phyloP scores from a whole-genome alignment of 2,888 invertebrate genomes.

The Melieria omissa region DNA sequence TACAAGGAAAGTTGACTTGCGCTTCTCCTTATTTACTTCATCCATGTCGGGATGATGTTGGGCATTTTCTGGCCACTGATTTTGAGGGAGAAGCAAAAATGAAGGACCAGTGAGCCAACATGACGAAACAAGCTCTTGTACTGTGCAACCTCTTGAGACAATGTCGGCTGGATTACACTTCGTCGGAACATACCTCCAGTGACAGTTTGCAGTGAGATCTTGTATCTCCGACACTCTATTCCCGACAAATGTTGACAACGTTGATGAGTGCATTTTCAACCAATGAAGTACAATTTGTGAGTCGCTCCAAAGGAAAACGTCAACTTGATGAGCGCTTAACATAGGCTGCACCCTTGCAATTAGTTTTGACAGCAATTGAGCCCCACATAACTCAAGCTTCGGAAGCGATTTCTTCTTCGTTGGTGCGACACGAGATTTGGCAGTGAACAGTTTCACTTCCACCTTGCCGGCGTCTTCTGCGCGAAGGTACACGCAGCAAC shows the following conservation, averaged over 20 bases:
- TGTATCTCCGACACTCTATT: constrained; percentile 33
- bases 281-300: constrained; percentile 21
- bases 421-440: constrained; percentile 25
- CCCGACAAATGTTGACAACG: constrained; percentile 39
- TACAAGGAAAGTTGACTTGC: constrained; percentile 15
- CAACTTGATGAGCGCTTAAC: neutral
- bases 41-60: constrained; percentile 11
- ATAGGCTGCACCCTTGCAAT: neutral
- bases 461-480: constrained; percentile 11
- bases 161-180: constrained; percentile 25
- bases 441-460: constrained; percentile 6
- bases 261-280: constrained; percentile 40
- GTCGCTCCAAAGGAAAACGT: constrained; percentile 3
- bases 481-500: constrained; percentile 30
- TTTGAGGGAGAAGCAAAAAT: constrained; percentile 1
- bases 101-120: constrained; percentile 21
- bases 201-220: neutral
- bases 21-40: constrained; percentile 34
- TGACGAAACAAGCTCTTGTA: constrained; percentile 20
- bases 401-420: constrained; percentile 1
- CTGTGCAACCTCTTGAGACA: constrained; percentile 26
- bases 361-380: constrained; percentile 23
- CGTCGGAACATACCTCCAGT: constrained; percentile 20
- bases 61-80: constrained; percentile 13
- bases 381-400: constrained; percentile 32